Conservation (phyloP, 2,797 vertebrate species). For the Syndactyla subalaris region DNA sequence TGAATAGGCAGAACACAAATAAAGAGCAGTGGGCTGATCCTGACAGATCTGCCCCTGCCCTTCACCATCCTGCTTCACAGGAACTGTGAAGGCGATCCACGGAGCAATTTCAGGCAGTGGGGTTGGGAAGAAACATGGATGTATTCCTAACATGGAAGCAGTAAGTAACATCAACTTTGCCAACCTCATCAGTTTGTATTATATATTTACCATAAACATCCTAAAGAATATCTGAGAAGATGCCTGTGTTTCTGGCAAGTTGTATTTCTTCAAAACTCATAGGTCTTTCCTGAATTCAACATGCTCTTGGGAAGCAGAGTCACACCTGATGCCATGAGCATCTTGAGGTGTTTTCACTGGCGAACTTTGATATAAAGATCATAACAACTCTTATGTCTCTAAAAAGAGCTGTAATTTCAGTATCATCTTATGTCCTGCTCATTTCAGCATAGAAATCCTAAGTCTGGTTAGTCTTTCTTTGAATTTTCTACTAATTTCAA, state of each 20-base stretch:
- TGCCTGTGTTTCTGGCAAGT: not conserved
- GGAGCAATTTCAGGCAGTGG: not conserved
- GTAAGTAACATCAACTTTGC: not conserved
- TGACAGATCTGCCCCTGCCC: not conserved
- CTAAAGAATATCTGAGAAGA: not conserved
- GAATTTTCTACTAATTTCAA: not conserved
- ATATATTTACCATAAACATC: not conserved
- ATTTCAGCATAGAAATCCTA: not conserved
- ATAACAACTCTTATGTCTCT: not conserved
- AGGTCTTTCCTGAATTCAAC: not conserved
- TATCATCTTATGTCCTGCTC: not conserved
- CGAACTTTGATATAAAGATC: not conserved
- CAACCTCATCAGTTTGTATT: not conserved
- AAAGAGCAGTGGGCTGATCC: not conserved
- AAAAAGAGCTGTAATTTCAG: not conserved
- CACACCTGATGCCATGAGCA: not conserved
- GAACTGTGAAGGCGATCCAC: rapidly evolving
- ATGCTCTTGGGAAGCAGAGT: not conserved
- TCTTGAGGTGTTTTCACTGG: not conserved
- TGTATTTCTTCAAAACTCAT: not conserved
- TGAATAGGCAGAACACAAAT: not conserved
- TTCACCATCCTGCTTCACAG: not conserved
- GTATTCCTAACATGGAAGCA: not conserved
- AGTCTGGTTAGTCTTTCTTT: not conserved
- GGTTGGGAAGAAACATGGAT: not conserved